Evolutionary conservation across 1,140 invertebrate genomes (phyloP), one percentile per base, ranked within the genome.

Genomic region (Bilobella aurantiaca): DNA sequence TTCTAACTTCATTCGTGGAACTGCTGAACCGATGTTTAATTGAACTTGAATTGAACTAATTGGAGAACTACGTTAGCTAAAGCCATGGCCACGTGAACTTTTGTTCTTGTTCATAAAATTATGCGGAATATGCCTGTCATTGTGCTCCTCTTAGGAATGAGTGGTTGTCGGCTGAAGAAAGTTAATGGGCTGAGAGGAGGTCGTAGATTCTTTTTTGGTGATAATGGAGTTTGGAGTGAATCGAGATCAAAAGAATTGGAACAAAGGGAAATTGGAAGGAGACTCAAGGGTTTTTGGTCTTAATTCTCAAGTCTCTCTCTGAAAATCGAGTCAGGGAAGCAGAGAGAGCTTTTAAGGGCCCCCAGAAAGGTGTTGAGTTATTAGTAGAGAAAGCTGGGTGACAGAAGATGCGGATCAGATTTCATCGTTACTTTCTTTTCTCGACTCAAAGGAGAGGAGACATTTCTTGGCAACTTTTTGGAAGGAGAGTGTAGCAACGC

Each of bases 251-350:
- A 53, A 53, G 49, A 53, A 53, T 53, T 53, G 49, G 49, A 53
- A 53, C 49, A 53, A 53, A 53, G 49, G 58, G 29, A 59, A 25
- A 29, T 14, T 8, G 8, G 12, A 59, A 29, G n/a, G 37, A 37
- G 37, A 25, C 30, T 3, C 3, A 37, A 62, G 59, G 46, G 21
- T 12, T 12, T 30, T 59, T 59, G 29, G 57, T 29, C 25, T 58
- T 62, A 42, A 62, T 62, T 62, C 59, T 27, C 32, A 34, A n/a
- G n/a, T n/a, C n/a, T n/a, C n/a, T n/a, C n/a, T n/a, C n/a, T 62
- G 37, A 42, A 62, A 62, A 62, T 62, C 23, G 57, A 58, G 49
- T 53, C 49, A 23, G 49, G 21, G 21, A 53, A 53, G 49, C 5
- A 53, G 49, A 53, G 49, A 53, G 49, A 53, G 49, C 49, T 53